Percentiles rank a stretch among this genome's conserved stretches.
phyloP scores from a whole-genome alignment of 2,113 vertebrate species.

The Aythya baeri region DNA sequence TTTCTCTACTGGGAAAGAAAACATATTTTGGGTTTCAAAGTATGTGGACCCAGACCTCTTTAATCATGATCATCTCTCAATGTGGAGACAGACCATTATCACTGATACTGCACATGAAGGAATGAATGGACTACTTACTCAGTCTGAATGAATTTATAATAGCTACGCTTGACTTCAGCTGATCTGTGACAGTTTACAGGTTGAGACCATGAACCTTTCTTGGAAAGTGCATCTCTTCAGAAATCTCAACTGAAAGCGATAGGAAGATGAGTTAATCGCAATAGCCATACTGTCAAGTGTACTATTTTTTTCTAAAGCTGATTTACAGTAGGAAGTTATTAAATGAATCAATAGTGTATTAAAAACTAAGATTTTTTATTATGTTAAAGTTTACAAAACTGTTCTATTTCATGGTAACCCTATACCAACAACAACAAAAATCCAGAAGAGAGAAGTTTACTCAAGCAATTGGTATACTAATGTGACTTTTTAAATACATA shows the following conservation, averaged over 20 bases:
- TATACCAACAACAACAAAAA: background rate
- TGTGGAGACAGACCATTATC: background rate
- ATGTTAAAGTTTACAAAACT: slow-evolving; percentile 34
- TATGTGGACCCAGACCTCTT: background rate
- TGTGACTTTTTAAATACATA: background rate
- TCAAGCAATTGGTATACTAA: background rate
- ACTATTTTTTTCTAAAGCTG: slow-evolving; percentile 33
- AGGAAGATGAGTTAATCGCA: slow-evolving; percentile 11
- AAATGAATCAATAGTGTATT: slow-evolving; percentile 52
- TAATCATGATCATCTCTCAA: background rate
- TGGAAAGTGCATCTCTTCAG: background rate
- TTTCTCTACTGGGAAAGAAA: background rate
- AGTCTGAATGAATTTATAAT: background rate
- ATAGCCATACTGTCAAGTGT: slow-evolving; percentile 2
- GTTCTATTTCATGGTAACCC: background rate
- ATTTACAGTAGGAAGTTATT: slow-evolving; percentile 40
- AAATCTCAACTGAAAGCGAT: background rate
- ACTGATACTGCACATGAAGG: background rate
- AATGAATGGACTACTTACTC: background rate
- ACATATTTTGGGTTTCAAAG: background rate
- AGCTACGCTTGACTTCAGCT: background rate
- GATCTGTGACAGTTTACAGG: background rate
- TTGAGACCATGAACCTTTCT: background rate
- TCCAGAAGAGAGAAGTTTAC: background rate
- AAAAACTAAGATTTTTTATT: slow-evolving; percentile 9